A percentile compares a stretch with the other conserved stretches of the same genome.
These are phyloP conservation scores for Condylura cristata DNA, from an alignment of 2,113 vertebrate species.

Conservation along the genomic window DNA sequence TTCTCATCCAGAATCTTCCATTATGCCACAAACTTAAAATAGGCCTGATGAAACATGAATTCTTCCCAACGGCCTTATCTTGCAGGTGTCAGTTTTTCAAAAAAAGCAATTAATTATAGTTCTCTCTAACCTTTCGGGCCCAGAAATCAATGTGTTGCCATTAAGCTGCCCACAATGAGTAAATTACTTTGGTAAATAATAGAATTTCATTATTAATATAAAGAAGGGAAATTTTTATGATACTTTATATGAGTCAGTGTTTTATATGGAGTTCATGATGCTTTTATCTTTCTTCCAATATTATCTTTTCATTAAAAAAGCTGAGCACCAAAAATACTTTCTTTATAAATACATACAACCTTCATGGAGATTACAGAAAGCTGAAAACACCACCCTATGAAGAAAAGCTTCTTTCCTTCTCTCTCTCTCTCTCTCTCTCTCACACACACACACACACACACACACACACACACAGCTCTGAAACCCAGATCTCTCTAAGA, in stretches of 20 bases:
- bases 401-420: neutral
- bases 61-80: slow-evolving; percentile 73
- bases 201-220: slow-evolving; percentile 74
- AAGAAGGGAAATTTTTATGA: slow-evolving; percentile 66
- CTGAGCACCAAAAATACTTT: slow-evolving; percentile 38
- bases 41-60: slow-evolving; percentile 76
- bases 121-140: slow-evolving; percentile 77
- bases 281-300: slow-evolving; percentile 40
- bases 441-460: neutral
- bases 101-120: slow-evolving; percentile 71
- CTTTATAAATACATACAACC: slow-evolving; percentile 41
- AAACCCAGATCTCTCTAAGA: slow-evolving; percentile 12
- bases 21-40: slow-evolving; percentile 72
- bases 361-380: slow-evolving; percentile 28
- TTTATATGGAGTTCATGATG: slow-evolving; percentile 44
- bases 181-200: slow-evolving; percentile 73
- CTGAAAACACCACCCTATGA: neutral
- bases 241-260: slow-evolving; percentile 45
- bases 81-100: slow-evolving; percentile 68
- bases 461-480: neutral
- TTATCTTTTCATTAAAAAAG: slow-evolving; percentile 53
- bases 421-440: neutral
- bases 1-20: slow-evolving; percentile 76
- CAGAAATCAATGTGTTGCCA: slow-evolving; percentile 74
- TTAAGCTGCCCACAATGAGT: slow-evolving; percentile 66